Conservation (phyloP, 92 coral and sea anemone genomes). For the Ricordea florida region DNA sequence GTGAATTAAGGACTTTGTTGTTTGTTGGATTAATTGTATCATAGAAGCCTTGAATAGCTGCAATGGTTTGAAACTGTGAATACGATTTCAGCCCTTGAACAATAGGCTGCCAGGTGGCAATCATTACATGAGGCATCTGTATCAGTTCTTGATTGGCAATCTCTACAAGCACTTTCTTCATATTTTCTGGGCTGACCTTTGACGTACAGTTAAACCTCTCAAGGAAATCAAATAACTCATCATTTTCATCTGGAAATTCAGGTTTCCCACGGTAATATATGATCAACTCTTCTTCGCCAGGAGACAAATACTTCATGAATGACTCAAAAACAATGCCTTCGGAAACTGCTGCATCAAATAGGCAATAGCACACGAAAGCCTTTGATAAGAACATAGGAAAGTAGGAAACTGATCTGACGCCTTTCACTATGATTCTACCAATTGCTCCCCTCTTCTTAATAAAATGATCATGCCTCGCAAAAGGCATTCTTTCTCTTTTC, state of each 20-base stretch:
- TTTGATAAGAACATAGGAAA: constrained; percentile 64
- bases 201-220: constrained; percentile 70
- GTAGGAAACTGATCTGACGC: constrained; percentile 36
- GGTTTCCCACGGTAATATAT: neutral
- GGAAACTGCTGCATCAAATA: constrained; percentile 39
- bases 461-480: constrained; percentile 68
- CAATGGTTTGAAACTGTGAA: constrained; percentile 35
- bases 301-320: constrained; percentile 56
- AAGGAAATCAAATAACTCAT: constrained; percentile 56
- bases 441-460: constrained; percentile 71
- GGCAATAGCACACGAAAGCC: constrained; percentile 55
- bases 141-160: constrained; percentile 64
- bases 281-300: constrained; percentile 50
- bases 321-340: constrained; percentile 26
- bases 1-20: constrained; percentile 61
- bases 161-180: constrained; percentile 38
- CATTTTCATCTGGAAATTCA: constrained; percentile 54
- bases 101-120: constrained; percentile 49
- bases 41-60: constrained; percentile 23
- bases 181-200: constrained; percentile 44
- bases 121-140: constrained; percentile 50
- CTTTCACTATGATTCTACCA: constrained; percentile 65
- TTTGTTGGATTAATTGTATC: constrained; percentile 48
- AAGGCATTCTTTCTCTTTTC: constrained; percentile 62
- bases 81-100: constrained; percentile 32